These are phyloP conservation scores for Melanotaenia boesemani DNA, from an alignment of 2,797 vertebrate genomes.

Conservation along the genomic window DNA sequence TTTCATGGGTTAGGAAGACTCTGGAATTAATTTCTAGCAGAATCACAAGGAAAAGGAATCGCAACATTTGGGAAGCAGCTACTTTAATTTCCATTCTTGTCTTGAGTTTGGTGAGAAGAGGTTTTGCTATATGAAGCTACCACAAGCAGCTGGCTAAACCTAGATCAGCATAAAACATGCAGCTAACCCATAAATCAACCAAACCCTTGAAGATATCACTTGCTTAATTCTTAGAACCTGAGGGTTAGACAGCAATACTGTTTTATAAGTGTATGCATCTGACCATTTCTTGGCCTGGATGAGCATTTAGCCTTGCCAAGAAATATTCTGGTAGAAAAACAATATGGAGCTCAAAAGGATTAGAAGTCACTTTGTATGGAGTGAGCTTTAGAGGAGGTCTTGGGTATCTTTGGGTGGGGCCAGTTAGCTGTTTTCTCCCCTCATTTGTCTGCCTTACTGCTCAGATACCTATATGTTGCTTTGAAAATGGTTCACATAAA, in stretches of 20 bases:
- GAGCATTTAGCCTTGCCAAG: too few relatives aligned
- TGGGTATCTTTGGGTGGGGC: neutral
- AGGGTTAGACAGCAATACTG: neutral
- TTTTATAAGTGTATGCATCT: too few relatives aligned
- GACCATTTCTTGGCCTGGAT: too few relatives aligned
- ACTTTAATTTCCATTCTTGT: neutral
- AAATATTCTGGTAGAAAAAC: too few relatives aligned
- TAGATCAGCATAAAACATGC: neutral
- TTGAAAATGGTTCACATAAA: neutral
- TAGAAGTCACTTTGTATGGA: neutral
- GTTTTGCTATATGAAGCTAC: neutral
- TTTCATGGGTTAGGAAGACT: slow-evolving; percentile 63
- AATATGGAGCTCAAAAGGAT: too few relatives aligned
- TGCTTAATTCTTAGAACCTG: neutral
- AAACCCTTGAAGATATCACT: neutral
- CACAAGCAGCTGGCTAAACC: neutral
- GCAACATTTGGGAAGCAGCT: slow-evolving; percentile 24
- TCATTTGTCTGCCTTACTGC: neutral
- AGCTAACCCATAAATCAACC: slow-evolving; percentile 4
- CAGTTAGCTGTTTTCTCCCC: neutral
- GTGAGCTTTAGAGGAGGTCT: neutral
- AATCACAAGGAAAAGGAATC: slow-evolving; percentile 25
- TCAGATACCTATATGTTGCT: neutral
- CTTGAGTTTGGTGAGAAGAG: neutral
- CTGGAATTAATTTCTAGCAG: slow-evolving; percentile 18